Evolutionary conservation across 2,113 vertebrate species (phyloP).

Genomic region (Ophiodon elongatus): DNA sequence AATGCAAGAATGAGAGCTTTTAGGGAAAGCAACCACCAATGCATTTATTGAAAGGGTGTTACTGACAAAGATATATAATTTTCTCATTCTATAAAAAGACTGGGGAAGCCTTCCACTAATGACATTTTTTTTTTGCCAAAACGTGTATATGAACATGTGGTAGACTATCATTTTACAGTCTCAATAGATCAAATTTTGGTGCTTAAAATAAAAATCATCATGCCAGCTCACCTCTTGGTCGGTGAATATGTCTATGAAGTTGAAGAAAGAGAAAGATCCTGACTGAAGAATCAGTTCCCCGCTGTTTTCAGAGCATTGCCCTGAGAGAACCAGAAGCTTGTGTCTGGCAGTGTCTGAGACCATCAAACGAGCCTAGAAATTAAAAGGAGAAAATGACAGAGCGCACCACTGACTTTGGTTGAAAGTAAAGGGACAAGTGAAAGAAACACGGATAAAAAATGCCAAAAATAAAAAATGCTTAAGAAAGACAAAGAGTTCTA

Average conservation of each 20-base stretch:
- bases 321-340: slow-evolving; percentile 94
- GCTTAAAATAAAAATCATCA: neutral
- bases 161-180: neutral
- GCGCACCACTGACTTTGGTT: neutral
- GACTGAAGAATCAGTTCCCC: slow-evolving; percentile 97
- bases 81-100: neutral
- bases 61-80: neutral
- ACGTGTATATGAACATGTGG: neutral
- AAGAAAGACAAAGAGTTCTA: neutral
- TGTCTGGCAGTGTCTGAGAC: slow-evolving; percentile 95
- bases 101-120: neutral
- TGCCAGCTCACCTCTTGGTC: slow-evolving; percentile 93
- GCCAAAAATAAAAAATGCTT: neutral
- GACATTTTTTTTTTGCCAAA: too few species aligned
- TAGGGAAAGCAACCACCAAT: neutral
- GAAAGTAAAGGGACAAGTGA: neutral
- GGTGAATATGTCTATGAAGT: slow-evolving; percentile 98
- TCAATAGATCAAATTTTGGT: neutral
- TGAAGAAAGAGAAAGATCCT: slow-evolving; percentile 96
- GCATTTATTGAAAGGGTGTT: neutral
- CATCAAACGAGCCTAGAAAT: slow-evolving; percentile 91
- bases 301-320: slow-evolving; percentile 95
- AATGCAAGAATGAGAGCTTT: neutral
- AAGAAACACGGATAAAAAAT: slow-evolving; percentile 1
- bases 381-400: neutral